phyloP scores from a whole-genome alignment of 2,113 vertebrate genomes.

The Sinosuthora webbiana region DNA sequence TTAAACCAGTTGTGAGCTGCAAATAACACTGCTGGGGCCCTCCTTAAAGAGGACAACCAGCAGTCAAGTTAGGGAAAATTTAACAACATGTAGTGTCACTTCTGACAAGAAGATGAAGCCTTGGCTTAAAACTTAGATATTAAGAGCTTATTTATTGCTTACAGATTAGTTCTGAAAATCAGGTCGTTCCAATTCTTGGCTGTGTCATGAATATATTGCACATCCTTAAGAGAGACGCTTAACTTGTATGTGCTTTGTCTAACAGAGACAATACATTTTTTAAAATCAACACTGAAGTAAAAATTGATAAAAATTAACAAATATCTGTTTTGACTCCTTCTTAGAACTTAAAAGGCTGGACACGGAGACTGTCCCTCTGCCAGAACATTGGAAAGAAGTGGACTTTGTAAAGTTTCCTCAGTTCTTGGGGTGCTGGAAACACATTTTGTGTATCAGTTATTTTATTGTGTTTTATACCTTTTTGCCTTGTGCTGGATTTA shows the following conservation, averaged over 20 bases:
- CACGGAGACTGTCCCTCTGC: background rate
- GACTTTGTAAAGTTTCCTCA: background rate
- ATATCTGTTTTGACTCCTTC: background rate
- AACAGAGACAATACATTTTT: background rate
- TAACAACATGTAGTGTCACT: background rate
- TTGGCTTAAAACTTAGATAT: background rate
- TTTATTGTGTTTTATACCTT: background rate
- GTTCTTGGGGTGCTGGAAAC: background rate
- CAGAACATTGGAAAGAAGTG: background rate
- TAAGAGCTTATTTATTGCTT: background rate
- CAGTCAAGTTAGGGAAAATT: background rate
- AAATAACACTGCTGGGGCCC: background rate
- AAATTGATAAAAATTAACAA: background rate
- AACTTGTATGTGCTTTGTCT: background rate
- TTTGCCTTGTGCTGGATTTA: background rate
- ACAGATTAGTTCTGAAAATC: background rate
- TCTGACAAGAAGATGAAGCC: background rate
- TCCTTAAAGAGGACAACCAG: background rate
- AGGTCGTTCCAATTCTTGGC: background rate
- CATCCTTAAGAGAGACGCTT: background rate
- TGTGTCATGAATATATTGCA: background rate
- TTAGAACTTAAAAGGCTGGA: background rate
- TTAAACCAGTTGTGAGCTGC: background rate
- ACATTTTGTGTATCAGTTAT: background rate
- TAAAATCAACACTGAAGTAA: background rate